Base-by-base conservation (phyloP, 2,888 invertebrate species). In the Aphodius sticticus region DNA sequence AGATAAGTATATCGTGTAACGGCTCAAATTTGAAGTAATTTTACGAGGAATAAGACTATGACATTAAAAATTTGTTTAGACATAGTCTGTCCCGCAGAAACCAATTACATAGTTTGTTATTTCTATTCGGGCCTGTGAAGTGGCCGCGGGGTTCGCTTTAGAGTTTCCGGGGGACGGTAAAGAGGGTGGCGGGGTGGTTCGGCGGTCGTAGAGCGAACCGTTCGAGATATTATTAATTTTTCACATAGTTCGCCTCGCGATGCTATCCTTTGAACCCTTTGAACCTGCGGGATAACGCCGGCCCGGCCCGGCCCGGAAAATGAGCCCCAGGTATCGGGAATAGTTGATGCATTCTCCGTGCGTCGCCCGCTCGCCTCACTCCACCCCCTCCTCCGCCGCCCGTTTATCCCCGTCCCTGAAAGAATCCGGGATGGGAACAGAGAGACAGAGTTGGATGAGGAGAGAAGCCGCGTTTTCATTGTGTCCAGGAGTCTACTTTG, bases 181-280 rank as follows among this genome's bases (percentile, higher is more conserved):
- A 9, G 53, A 9, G 53, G 12, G 53, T 5, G 53, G 53, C 26
- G 53, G 53, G 53, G 38, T 7, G 53, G 53, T 53, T 26, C 26
- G 26, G 26, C 26, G 26, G 26, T 53, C 12, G 53, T 53, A 53
- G 53, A 53, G 53, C 53, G 53, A 53, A 53, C 53, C 53, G 53
- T 53, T 53, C 53, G 53, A 53, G 53, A 53, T 53, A 53, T 72
- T 87, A 88, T 88, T 88, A 88, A 88, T 88, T 88, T 88, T 88
- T 88, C 88, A 87, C 88, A 88, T 88, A 88, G 88, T 88, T 88
- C 86, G 86, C 86, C 85, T 85, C 85, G 86, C 85, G 82, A 69
- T 53, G 35, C 70, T 70, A 74, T 71, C 36, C 76, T 86, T 84
- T 82, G 82, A 81, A 84, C 84, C 84, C 84, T 85, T 84, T 84